Evolutionary conservation across 2,113 vertebrate genomes (phyloP).

Genomic region (Actinemys pallida): DNA sequence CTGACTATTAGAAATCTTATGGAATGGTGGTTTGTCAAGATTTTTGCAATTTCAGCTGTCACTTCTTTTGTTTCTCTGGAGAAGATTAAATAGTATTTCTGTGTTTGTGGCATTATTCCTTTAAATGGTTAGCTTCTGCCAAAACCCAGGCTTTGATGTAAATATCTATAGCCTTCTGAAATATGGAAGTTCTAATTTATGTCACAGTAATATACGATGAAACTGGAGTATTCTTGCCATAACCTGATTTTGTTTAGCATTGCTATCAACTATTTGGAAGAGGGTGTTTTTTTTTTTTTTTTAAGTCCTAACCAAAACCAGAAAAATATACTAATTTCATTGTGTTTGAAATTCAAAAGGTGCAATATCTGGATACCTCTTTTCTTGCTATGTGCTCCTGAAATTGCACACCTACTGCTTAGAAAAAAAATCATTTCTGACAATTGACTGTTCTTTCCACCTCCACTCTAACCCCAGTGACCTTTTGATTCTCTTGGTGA

Average conservation of each 20-base stretch:
- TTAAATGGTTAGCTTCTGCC: conserved; percentile 26
- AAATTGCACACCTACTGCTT: background rate
- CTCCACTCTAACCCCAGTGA: background rate
- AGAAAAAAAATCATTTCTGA: background rate
- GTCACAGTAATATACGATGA: background rate
- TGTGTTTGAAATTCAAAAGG: background rate
- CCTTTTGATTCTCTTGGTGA: background rate
- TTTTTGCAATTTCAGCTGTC: background rate
- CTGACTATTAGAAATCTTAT: background rate
- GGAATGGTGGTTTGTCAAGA: background rate
- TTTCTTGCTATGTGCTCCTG: background rate
- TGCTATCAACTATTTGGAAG: background rate
- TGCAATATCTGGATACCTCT: background rate
- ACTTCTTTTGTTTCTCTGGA: conserved; percentile 20
- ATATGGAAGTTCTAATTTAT: background rate
- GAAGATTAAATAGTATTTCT: conserved; percentile 20
- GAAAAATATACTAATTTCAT: background rate
- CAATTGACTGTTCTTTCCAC: background rate
- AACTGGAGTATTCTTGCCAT: background rate
- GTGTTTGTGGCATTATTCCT: conserved; percentile 1
- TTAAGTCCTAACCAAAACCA: background rate
- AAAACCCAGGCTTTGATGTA: conserved; percentile 55
- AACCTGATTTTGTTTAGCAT: conserved; percentile 45
- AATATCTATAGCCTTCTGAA: conserved; percentile 45
- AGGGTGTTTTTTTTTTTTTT: background rate